Evolutionary conservation across 2,888 invertebrate genomes (phyloP).

Genomic region (Anticlea derivata): DNA sequence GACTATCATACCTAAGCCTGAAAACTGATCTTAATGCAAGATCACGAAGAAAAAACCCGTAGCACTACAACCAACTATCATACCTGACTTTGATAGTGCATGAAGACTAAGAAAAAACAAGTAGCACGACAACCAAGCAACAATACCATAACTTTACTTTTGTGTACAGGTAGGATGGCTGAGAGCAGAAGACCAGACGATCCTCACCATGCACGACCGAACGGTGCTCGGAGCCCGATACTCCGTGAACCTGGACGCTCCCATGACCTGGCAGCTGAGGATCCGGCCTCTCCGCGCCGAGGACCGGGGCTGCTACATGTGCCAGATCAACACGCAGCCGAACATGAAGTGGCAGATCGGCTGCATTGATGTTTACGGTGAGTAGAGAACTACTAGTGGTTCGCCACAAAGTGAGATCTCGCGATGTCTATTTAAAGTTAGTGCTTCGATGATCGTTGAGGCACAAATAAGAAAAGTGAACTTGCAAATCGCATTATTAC

Average conservation of each 20-base stretch:
- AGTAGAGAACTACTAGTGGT: constrained; percentile 54
- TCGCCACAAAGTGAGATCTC: too few relatives aligned
- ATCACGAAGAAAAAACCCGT: too few relatives aligned
- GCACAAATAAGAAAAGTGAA: too few relatives aligned
- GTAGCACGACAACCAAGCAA: too few relatives aligned
- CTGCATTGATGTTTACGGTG: constrained; percentile 94
- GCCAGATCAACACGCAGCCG: constrained; percentile 93
- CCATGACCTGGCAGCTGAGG: constrained; percentile 93
- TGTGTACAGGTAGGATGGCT: constrained; percentile 93
- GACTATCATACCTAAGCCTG: too few relatives aligned
- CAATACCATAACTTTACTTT: neutral
- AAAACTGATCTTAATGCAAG: too few relatives aligned
- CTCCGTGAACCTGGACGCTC: constrained; percentile 91
- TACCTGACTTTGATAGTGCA: too few relatives aligned
- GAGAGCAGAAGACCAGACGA: constrained; percentile 95
- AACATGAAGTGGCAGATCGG: constrained; percentile 94
- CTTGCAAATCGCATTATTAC: too few relatives aligned
- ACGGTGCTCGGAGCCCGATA: constrained; percentile 94
- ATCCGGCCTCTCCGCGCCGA: constrained; percentile 91
- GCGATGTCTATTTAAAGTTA: too few relatives aligned
- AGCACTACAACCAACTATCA: too few relatives aligned
- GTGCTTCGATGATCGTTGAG: too few relatives aligned
- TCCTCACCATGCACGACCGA: constrained; percentile 92
- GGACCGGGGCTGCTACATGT: constrained; percentile 95
- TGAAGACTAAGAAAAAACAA: too few relatives aligned